Evolutionary conservation across 1,140 invertebrate species (phyloP).

Genomic region (Colletes latitarsis): DNA sequence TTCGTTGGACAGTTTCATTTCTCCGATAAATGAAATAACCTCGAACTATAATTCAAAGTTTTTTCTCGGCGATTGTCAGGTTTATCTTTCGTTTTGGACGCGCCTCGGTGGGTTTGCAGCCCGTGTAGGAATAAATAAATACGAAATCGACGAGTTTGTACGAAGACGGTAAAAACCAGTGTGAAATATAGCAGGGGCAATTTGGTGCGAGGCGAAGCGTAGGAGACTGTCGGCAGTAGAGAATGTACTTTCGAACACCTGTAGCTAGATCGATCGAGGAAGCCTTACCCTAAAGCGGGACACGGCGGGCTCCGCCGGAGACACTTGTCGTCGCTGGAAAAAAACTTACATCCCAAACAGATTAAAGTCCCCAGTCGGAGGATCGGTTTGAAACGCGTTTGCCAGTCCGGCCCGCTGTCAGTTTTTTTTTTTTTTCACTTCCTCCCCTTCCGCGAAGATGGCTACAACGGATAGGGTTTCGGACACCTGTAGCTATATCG

Average conservation of each 20-base stretch:
- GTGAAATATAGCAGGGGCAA: not conserved
- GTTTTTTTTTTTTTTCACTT: not conserved
- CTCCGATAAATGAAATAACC: too few relatives aligned
- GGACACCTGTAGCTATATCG: slow-evolving; percentile 77
- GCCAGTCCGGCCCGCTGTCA: not conserved
- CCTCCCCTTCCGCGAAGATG: slow-evolving; percentile 9
- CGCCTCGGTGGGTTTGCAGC: too few relatives aligned
- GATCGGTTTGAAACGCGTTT: not conserved
- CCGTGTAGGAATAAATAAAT: too few relatives aligned
- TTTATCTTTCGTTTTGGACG: too few relatives aligned
- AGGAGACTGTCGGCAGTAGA: not conserved
- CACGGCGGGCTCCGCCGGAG: not conserved
- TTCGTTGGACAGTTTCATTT: too few relatives aligned
- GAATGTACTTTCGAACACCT: slow-evolving; percentile 52
- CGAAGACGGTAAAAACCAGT: slow-evolving; percentile 14
- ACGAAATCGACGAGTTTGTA: not conserved
- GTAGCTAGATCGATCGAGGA: slow-evolving; percentile 48
- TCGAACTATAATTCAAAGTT: too few relatives aligned
- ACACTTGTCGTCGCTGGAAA: not conserved
- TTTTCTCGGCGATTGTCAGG: too few relatives aligned
- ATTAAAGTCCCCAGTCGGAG: not conserved
- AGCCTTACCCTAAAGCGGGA: not conserved
- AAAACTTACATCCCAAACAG: not conserved
- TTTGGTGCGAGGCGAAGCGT: not conserved
- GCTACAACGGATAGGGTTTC: slow-evolving; percentile 52